phyloP scores from a whole-genome alignment of 2,888 invertebrate species.

The Lycophotia porphyrea region DNA sequence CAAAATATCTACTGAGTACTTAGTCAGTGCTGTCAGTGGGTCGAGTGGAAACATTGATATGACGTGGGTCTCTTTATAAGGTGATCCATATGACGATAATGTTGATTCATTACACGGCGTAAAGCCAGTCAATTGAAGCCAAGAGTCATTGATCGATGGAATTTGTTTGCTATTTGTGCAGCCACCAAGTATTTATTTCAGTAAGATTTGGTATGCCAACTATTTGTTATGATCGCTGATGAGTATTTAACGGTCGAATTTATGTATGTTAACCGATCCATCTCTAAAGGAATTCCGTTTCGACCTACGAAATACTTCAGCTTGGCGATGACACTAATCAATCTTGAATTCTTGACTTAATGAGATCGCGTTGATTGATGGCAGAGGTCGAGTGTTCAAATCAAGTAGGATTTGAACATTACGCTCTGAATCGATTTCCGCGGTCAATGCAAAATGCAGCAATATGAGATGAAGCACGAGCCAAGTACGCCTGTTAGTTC shows the following conservation, averaged over 20 bases:
- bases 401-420: constrained; percentile 30
- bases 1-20: constrained; percentile 13
- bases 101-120: constrained; percentile 25
- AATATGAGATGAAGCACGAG: constrained; percentile 38
- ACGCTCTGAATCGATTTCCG: constrained; percentile 17
- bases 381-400: constrained; percentile 27
- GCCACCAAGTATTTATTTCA: constrained; percentile 2
- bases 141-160: constrained; percentile 27
- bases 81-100: constrained; percentile 23
- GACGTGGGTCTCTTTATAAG: constrained; percentile 31
- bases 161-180: constrained; percentile 19
- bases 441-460: constrained; percentile 21
- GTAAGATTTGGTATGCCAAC: constrained; percentile 14
- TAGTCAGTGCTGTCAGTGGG: constrained; percentile 9
- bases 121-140: constrained; percentile 14
- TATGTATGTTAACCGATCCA: constrained; percentile 17
- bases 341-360: constrained; percentile 28
- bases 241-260: constrained; percentile 12
- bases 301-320: neutral
- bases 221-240: constrained; percentile 17
- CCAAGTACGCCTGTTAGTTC: constrained; percentile 58
- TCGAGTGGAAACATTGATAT: constrained; percentile 42
- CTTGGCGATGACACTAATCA: constrained; percentile 9
- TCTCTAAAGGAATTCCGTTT: neutral
- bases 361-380: constrained; percentile 25